Conservation (phyloP, 1,140 invertebrate genomes). For the Bombus superbus region DNA sequence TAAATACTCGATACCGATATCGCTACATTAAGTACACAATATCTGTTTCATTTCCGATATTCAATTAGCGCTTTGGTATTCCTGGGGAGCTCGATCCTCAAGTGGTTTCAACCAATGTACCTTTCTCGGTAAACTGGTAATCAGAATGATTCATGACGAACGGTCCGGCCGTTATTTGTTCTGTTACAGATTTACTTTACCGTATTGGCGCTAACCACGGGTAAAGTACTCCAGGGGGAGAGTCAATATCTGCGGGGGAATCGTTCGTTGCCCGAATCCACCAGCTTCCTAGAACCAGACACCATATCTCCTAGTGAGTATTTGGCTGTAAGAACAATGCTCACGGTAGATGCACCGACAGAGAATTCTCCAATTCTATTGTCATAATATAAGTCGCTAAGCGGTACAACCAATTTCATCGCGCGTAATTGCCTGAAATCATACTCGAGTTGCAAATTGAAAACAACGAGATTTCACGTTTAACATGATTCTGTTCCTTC, state of each 20-base stretch:
- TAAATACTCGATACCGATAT: background rate
- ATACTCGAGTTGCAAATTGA: too few species aligned
- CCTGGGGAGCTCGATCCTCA: background rate
- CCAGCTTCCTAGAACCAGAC: constrained; percentile 80
- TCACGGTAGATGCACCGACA: background rate
- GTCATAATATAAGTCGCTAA: background rate
- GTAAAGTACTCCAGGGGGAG: constrained; percentile 79
- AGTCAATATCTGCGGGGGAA: constrained; percentile 80
- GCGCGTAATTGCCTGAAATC: background rate
- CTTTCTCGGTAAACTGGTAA: background rate
- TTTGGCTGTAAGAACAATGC: background rate
- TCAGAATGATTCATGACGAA: constrained; percentile 1
- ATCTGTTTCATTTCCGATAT: background rate
- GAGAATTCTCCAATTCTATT: too few species aligned
- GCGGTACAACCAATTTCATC: background rate
- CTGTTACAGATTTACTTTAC: constrained; percentile 82
- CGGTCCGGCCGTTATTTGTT: background rate
- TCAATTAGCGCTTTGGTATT: background rate
- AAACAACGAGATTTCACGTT: constrained; percentile 18
- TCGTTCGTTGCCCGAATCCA: constrained; percentile 74
- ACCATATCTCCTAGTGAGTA: constrained; percentile 83
- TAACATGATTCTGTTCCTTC: constrained; percentile 69
- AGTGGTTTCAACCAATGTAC: background rate
- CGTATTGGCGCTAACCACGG: constrained; percentile 78
- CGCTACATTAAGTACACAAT: background rate